A percentile compares a stretch with the other conserved stretches of the same genome.
Evolutionary conservation across 2,888 invertebrate genomes (phyloP).

Genomic region (Luffia ferchaultella): DNA sequence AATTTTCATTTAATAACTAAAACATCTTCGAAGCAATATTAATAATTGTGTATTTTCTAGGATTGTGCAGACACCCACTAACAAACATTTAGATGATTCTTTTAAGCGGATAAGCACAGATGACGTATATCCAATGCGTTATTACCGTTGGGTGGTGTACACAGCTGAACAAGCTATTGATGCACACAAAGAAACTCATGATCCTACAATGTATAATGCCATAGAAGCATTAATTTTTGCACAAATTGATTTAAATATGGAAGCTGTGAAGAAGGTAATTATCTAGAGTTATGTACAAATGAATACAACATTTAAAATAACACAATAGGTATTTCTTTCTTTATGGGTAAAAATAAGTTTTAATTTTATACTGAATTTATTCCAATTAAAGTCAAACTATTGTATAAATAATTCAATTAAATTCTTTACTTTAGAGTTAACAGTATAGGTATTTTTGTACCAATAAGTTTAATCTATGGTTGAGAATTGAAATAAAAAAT

Average conservation of each 20-base stretch:
- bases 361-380: too few relatives aligned
- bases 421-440: too few relatives aligned
- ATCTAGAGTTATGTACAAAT: conserved; percentile 1
- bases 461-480: too few relatives aligned
- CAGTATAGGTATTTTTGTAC: too few relatives aligned
- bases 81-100: conserved; percentile 67
- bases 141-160: conserved; percentile 67
- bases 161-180: conserved; percentile 78
- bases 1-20: conserved; percentile 28
- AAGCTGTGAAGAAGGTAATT: conserved; percentile 70
- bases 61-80: conserved; percentile 24
- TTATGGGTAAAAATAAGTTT: too few relatives aligned
- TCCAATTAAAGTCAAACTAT: too few relatives aligned
- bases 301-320: background rate
- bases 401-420: too few relatives aligned
- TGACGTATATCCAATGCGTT: conserved; percentile 69
- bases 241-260: conserved; percentile 83
- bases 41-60: too few relatives aligned
- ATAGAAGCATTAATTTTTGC: conserved; percentile 76
- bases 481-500: too few relatives aligned
- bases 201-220: conserved; percentile 82
- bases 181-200: conserved; percentile 82
- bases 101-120: conserved; percentile 53
- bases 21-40: too few relatives aligned
- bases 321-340: too few relatives aligned